Evolutionary conservation across 2,888 invertebrate genomes (phyloP), one percentile per base, ranked within the genome.

Genomic region (Ptilodon capucinus): DNA sequence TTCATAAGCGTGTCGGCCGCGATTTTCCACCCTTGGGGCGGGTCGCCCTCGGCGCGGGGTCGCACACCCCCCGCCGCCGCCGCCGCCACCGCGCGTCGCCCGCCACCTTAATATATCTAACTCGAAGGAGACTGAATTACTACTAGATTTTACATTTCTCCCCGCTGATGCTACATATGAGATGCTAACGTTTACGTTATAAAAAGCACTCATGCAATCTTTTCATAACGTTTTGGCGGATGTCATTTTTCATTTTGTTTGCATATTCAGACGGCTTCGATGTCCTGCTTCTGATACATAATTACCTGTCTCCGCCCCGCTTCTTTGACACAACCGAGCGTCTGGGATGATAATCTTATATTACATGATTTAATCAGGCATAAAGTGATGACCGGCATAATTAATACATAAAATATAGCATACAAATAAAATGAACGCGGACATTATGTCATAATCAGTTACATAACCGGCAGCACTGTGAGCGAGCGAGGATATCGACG

Each of bases 361-460:
- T 34, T 11, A 7, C 14, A 34, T 34, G 4, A 34, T 34, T 34
- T 4, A 16, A 34, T 35, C 17, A 28, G 11, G 9, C 17, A 35
- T 35, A 11, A 35, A 17, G 17, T 11, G 35, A 35, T 35, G 16
- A 35, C 17, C 11, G 11, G 35, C 3, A 6, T 8, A 17, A 17
- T 17, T 16, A 17, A 35, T 17, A 35, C 35, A 35, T 35, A 35
- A 40, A 40, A 40, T 23, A 17, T 35, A 35, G 7, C 17, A 17
- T 14, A 35, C 35, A 35, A 2, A 35, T 17, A 35, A 3, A 35
- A 1, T 17, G 35, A 35, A 35, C 18, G 17, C 35, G 35, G 35
- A 35, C 35, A 35, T 35, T 35, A 35, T 17, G 35, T 44, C 46
- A 44, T 44, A 25, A 44, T 46, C 39, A 17, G 17, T 35, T 35